Evolutionary conservation across 2,888 invertebrate species (phyloP), one percentile per base, ranked within the genome.

Genomic region (Conistra vaccinii): DNA sequence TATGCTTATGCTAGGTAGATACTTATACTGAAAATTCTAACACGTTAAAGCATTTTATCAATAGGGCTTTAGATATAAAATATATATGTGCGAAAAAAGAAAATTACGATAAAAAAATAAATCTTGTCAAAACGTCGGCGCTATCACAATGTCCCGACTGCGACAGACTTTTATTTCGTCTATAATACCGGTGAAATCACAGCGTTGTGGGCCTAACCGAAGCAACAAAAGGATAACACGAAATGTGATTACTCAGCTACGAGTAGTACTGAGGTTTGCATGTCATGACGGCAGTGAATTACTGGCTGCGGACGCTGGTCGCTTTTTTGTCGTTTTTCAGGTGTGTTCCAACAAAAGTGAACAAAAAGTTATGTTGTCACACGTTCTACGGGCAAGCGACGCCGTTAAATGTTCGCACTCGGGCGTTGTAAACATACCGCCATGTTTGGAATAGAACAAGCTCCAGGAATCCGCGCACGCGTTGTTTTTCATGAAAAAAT

Each of bases 181-280:
- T 89, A 89, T 89, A 90, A 90, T 87, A 85, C 85, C 83, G 82
- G 86, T 90, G 92, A 93, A 94, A 94, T 94, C 93, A 93, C 92
- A 85, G 88, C 86, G 93, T 93, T 93, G 92, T 94, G 89, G 88
- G 88, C 86, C 88, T 90, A 88, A 88, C 90, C 86, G 91, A 90
- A 90, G 86, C 88, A 91, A 94, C 94, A 95, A 95, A 95, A 92
- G 93, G 93, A 93, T 91, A 91, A 92, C 94, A 94, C 90, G 94
- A 93, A 94, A 95, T 93, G 96, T 95, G 93, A 95, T 95, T 95
- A 95, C 93, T 93, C 94, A 93, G 93, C 91, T 48, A 57, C 87
- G 77, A 81, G 85, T 90, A 89, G 91, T 89, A 89, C 91, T 85
- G 87, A 89, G 87, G 93, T 92, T 92, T 93, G 93, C 93, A 93